These are phyloP conservation scores for Luehdorfia chinensis DNA, from an alignment of 1,140 invertebrate genomes.

Conservation along the genomic window DNA sequence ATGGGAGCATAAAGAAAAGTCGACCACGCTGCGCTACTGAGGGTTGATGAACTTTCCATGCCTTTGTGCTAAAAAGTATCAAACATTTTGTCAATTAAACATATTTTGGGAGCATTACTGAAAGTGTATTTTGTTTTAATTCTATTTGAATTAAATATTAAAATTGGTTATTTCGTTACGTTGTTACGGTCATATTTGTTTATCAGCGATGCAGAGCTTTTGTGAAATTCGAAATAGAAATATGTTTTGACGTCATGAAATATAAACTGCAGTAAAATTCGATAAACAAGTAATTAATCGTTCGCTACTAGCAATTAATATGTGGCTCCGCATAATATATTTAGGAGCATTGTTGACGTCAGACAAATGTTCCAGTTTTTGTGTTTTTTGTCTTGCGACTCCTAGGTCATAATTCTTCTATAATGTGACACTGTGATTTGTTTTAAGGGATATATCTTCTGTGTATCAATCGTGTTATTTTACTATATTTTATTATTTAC, in stretches of 20 bases:
- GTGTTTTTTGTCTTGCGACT: slow-evolving; percentile 30
- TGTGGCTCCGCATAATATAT: slow-evolving; percentile 33
- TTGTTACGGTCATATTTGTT: no score
- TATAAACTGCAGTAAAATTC: slow-evolving; percentile 37
- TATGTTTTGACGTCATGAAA: slow-evolving; percentile 28
- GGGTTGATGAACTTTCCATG: no score
- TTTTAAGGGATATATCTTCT: slow-evolving; percentile 22
- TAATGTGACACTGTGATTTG: slow-evolving; percentile 52
- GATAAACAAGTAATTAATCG: slow-evolving; percentile 50
- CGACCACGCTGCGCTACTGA: no score
- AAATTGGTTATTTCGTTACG: no score
- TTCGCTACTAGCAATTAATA: slow-evolving; percentile 45
- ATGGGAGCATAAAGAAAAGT: no score
- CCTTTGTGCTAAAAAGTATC: no score
- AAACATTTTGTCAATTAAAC: no score
- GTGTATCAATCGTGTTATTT: slow-evolving; percentile 4
- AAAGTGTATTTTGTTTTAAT: no score
- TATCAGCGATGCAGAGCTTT: neutral
- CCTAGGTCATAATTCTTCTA: slow-evolving; percentile 43
- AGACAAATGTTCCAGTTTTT: slow-evolving; percentile 38
- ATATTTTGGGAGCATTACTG: no score
- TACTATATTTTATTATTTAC: no score
- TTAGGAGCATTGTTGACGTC: slow-evolving; percentile 48
- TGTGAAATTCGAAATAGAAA: slow-evolving; percentile 20
- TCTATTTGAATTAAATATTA: no score